Evolutionary conservation across 2,113 vertebrate species (phyloP), one percentile per base, ranked within the genome.

Genomic region (Tachysurus fulvidraco): DNA sequence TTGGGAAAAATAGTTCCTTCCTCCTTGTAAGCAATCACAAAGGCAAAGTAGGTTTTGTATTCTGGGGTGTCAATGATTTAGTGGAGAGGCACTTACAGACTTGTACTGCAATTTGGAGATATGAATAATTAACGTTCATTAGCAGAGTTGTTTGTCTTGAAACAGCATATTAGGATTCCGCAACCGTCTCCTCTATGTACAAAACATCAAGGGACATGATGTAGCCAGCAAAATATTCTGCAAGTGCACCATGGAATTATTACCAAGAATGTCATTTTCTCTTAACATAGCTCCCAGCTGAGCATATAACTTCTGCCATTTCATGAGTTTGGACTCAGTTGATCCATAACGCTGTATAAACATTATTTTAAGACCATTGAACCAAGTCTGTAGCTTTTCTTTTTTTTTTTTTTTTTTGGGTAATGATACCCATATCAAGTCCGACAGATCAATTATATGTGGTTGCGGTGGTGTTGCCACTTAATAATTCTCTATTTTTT

Each of bases 271-370:
- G 21, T 46, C 25, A 73, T 19, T 82, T 87, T 81, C 71, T 83
- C 76, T 60, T 41, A 80, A 86, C 85, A 74, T 64, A 67, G 85
- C 77, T 87, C 60, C 73, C 67, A 5, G 14, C 73, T 73, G 54
- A 86, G 69, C 76, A 81, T 81, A 74, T 89, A 86, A 78, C 86
- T 85, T 87, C 80, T 64, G 44, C 62, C 62, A 87, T 87, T 87
- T 87, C 80, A 84, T 62, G 73, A 84, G 81, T 57, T 74, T 87
- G 79, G 74, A 89, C 79, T 81, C 74, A 86, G 87, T 84, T 89
- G 65, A 86, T 81, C 65, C 74, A 82, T 81, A 74, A 41, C 82
- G 9, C 41, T 41, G 11, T 50, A 73, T 50, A 81, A 81, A 74
- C 73, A 83, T 85, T 65, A 57, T 60, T 62, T 86, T n/a, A 85